Evolutionary conservation across 2,797 vertebrate genomes (phyloP).

Genomic region (Ciconia nigra): DNA sequence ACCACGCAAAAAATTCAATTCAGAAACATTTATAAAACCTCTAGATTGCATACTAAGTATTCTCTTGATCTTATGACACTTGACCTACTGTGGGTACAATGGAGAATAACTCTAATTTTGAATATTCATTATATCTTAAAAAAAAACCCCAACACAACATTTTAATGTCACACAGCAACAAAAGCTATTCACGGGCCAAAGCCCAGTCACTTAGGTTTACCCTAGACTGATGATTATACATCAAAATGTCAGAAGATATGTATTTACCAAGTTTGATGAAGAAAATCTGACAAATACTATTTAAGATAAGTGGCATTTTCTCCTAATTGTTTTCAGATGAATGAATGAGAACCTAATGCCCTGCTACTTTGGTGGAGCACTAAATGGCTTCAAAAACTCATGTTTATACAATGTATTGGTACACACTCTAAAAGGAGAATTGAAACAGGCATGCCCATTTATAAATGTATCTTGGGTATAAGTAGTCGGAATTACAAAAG

Average conservation of each 20-base stretch:
- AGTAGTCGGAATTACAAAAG: background rate
- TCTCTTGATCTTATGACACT: conserved; percentile 63
- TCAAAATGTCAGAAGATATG: conserved; percentile 81
- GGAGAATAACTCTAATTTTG: conserved; percentile 73
- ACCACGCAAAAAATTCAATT: conserved; percentile 1
- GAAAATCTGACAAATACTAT: conserved; percentile 81
- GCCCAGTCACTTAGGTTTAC: conserved; percentile 78
- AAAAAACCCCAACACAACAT: conserved; percentile 5
- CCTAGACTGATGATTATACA: conserved; percentile 76
- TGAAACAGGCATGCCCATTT: background rate
- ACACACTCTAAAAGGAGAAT: conserved; percentile 37
- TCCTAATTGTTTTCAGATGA: conserved; percentile 81
- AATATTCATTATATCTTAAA: conserved; percentile 77
- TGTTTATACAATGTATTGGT: conserved; percentile 53
- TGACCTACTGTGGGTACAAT: conserved; percentile 63
- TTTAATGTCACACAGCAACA: conserved; percentile 77
- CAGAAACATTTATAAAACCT: conserved; percentile 55
- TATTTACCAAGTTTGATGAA: conserved; percentile 83
- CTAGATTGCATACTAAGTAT: conserved; percentile 58
- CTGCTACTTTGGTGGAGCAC: conserved; percentile 65
- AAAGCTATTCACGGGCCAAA: conserved; percentile 80
- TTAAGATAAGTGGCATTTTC: conserved; percentile 80
- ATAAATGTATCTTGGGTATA: background rate
- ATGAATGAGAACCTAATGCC: conserved; percentile 78
- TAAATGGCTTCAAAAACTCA: conserved; percentile 73